Conservation (phyloP, 2,113 vertebrate genomes). For the Bos taurus region ARS-UCD2.0 NC_037351.1:42186501-42187000, state of each 20-base stretch:
- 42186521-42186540: neutral
- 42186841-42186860: neutral
- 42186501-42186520: neutral
- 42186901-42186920: neutral
- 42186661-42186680: neutral
- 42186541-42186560: neutral
- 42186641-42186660: neutral
- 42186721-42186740: neutral
- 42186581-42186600: neutral
- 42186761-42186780: neutral
- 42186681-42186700: neutral
- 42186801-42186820: neutral
- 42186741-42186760: neutral
- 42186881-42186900: neutral
- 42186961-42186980: slow-evolving; percentile 96
- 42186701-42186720: neutral
- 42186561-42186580: neutral
- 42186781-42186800: neutral
- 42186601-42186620: neutral
- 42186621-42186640: neutral
- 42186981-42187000: slow-evolving; percentile 95
- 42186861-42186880: neutral
- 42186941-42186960: slow-evolving; percentile 96
- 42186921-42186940: slow-evolving; percentile 90
- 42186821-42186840: neutral